phyloP scores from a whole-genome alignment of 1,140 invertebrate species.

The Marisa cornuarietis region DNA sequence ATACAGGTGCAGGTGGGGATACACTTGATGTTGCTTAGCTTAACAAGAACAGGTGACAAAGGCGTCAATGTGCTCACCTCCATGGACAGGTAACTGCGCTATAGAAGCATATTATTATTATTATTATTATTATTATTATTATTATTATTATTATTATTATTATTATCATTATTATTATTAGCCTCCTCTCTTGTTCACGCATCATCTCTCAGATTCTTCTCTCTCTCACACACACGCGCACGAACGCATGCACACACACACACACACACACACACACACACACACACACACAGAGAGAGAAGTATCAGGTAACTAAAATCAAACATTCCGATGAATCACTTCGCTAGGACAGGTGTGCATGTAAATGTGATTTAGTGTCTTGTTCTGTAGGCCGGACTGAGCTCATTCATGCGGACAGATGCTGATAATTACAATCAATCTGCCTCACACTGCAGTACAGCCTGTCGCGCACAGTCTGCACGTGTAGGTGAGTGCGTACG shows the following conservation, averaged over 20 bases:
- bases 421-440: no score
- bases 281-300: neutral
- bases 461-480: no score
- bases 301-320: neutral
- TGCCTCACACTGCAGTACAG: no score
- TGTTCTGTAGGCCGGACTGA: neutral
- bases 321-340: neutral
- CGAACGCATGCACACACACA: constrained; percentile 3
- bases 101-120: neutral
- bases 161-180: neutral
- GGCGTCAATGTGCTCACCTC: neutral
- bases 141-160: neutral
- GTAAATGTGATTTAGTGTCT: neutral
- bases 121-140: neutral
- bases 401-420: neutral
- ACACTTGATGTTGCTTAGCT: neutral
- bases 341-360: constrained; percentile 5
- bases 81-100: neutral
- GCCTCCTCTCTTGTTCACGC: neutral
- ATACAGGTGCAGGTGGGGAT: neutral
- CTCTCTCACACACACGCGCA: neutral
- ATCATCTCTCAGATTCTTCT: neutral
- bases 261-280: constrained; percentile 15
- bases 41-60: neutral
- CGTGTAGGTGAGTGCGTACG: neutral